Evolutionary conservation across 2,888 invertebrate genomes (phyloP), one percentile per base, ranked within the genome.

Genomic region (Drosophila falleni): DNA sequence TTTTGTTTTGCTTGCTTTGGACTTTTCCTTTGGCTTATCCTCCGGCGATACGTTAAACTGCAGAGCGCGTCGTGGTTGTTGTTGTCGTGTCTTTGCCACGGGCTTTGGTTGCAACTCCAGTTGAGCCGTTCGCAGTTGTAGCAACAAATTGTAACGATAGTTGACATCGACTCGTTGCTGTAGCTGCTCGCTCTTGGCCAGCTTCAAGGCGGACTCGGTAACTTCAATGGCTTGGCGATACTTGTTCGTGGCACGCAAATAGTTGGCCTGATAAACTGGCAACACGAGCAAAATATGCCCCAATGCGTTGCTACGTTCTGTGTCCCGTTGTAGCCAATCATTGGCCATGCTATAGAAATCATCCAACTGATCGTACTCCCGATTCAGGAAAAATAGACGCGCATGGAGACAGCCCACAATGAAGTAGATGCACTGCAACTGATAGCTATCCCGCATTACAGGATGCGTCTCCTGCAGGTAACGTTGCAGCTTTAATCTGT

Each of bases 321-420:
- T 46, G 15, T 74, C 68, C 15, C 55, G 55, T 10, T 47, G 41
- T 31, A 87, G 33, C 90, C 90, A 92, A 9, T 71, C 50, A 5
- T 72, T 66, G 0, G 89, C 78, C 49, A 66, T 59, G 19, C 66
- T 71, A 62, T 91, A 92, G 55, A 91, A 92, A 1, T 62, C 50
- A 5, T 89, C 80, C 10, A 92, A 66, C 50, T 87, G 84, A 0
- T 74, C 84, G 47, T 82, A 80, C 11, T 90, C 78, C 2, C 89
- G 78, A 23, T 81, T 84, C 1, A 93, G 78, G 10, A 88, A 92
- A 46, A 81, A 62, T 1, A 91, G 76, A 3, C 92, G 87, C 0
- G 92, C 92, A 74, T 89, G 85, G 0, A 91, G 74, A 31, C 90
- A 90, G 9, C 92, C 92, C 9, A 90, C 73, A 29, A 83, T 67